A percentile compares a stretch with the other conserved stretches of the same genome.
Evolutionary conservation across 2,797 vertebrate species (phyloP).

Genomic region (Centropyge bicolor): DNA sequence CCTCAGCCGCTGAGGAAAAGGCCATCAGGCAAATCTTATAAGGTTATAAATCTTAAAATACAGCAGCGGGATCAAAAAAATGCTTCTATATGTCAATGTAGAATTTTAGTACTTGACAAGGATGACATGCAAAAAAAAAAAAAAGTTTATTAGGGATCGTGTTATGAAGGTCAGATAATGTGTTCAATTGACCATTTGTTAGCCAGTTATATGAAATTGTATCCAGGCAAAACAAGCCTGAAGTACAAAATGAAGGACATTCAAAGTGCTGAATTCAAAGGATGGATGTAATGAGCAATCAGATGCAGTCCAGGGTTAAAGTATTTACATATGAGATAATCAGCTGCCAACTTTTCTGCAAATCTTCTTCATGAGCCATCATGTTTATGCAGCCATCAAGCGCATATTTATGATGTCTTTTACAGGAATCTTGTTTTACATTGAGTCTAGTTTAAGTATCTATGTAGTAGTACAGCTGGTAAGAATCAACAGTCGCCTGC

Average conservation of each 20-base stretch:
- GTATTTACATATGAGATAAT: no score
- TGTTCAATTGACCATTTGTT: background rate
- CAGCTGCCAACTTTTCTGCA: no score
- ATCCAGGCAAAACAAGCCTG: background rate
- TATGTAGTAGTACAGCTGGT: background rate
- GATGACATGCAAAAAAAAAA: background rate
- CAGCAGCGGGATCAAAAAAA: slow-evolving; percentile 20
- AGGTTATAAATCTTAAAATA: slow-evolving; percentile 7
- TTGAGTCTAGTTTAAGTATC: background rate
- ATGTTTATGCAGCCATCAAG: background rate
- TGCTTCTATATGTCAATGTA: background rate
- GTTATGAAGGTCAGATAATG: background rate
- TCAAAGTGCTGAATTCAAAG: no score
- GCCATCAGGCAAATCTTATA: slow-evolving; percentile 13
- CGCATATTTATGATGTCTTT: background rate
- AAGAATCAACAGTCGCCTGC: background rate
- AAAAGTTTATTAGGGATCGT: background rate
- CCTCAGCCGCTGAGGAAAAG: slow-evolving; percentile 27
- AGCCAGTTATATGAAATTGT: background rate
- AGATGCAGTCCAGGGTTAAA: no score
- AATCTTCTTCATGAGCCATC: no score
- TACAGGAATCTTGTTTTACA: background rate
- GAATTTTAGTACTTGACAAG: background rate
- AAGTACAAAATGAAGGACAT: no score
- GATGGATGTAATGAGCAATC: no score